Evolutionary conservation across 1,140 invertebrate genomes (phyloP).

Genomic region (Aphidius ervi): DNA sequence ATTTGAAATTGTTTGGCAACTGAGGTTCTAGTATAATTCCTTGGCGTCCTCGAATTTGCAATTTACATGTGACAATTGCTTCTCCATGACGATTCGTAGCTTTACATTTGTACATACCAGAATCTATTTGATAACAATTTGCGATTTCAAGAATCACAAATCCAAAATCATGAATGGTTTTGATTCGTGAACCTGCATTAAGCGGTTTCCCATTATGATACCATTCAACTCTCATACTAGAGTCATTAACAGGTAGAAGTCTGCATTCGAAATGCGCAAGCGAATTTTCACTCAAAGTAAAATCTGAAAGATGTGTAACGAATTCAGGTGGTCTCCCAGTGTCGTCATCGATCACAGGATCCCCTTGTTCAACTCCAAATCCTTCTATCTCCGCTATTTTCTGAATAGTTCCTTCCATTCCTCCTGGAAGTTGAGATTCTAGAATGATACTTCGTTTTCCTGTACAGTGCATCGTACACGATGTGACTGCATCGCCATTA

Average conservation of each 20-base stretch:
- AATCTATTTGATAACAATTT: conserved; percentile 82
- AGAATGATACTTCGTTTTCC: conserved; percentile 88
- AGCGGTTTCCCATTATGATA: conserved; percentile 92
- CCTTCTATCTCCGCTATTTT: conserved; percentile 92
- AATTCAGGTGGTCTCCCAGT: conserved; percentile 89
- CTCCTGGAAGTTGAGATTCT: conserved; percentile 86
- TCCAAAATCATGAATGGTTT: conserved; percentile 90
- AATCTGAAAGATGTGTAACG: conserved; percentile 79
- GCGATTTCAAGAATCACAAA: conserved; percentile 89
- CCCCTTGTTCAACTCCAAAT: conserved; percentile 63
- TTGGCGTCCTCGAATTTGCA: conserved; percentile 80
- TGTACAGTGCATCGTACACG: conserved; percentile 83
- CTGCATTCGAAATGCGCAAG: conserved; percentile 91
- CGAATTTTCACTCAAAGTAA: conserved; percentile 81
- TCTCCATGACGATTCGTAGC: conserved; percentile 88
- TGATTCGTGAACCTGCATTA: conserved; percentile 80
- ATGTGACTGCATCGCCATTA: conserved; percentile 91
- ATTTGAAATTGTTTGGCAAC: conserved; percentile 77
- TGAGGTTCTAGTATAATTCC: conserved; percentile 89
- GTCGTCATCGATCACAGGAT: conserved; percentile 70
- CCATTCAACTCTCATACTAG: conserved; percentile 92
- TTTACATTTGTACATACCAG: conserved; percentile 86
- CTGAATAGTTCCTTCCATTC: conserved; percentile 89
- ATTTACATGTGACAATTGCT: conserved; percentile 78
- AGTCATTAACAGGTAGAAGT: conserved; percentile 84